Base-by-base conservation (phyloP, 1,140 invertebrate species). In the Aethina tumida region DNA sequence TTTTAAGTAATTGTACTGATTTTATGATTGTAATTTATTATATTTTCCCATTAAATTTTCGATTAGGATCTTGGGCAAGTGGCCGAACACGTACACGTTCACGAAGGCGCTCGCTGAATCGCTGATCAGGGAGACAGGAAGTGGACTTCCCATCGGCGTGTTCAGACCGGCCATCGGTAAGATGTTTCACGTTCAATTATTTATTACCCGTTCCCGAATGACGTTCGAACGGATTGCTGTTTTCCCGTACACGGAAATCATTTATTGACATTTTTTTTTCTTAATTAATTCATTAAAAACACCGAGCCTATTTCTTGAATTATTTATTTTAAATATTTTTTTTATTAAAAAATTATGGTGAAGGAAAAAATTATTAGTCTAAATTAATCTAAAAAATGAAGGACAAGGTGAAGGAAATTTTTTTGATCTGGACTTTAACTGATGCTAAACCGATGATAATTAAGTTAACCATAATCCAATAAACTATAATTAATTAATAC, bases 71-170 rank as follows among this genome's bases (percentile, higher is more conserved):
- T 24, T 55, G n/a, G 45, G 41, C 26, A 32, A 77, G 5, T 83
- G 74, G 59, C 86, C 87, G 0, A 91, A 91, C 53, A 86, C 83
- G 0, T 92, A 92, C 47, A 76, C 80, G 0, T 90, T 77, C 52
- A 88, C 84, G 5, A 92, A 92, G 66, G 75, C 82, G 2, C 59
- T 85, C 10, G 82, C 80, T 4, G 88, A 92, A 61, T 70, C 79
- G 42, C 60, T 81, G 0, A 66, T 89, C 0, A 62, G 63, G 33
- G 52, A 68, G 19, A 70, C 73, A 34, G 60, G 66, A 15, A 61
- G 60, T 7, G 64, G 63, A 21, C 49, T 93, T 10, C 86, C 86
- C 0, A 52, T 79, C 10, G 74, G 68, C 15, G 73, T 81, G 37
- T 75, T 77, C 47, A 62, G 77, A 41, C 77, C 79, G 2, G 71